These are phyloP conservation scores for Oreochromis spilurus DNA, from an alignment of 2,113 vertebrate genomes.

Conservation along the genomic window DNA sequence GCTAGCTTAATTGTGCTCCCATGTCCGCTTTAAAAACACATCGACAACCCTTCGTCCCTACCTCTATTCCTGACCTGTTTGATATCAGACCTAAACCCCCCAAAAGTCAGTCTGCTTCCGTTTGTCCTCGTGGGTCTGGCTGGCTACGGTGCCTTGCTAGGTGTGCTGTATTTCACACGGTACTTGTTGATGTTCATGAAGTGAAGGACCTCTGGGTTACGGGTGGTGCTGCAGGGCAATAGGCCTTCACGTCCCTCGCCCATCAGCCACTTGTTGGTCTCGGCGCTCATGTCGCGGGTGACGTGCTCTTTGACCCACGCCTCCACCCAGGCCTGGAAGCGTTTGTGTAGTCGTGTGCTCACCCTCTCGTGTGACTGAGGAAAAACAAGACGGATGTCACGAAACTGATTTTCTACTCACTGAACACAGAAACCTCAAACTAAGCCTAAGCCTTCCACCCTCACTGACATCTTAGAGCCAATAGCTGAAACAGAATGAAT, in stretches of 20 bases:
- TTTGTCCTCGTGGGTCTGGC: not conserved
- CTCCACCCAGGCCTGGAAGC: constrained; percentile 95
- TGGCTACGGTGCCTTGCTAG: constrained; percentile 67
- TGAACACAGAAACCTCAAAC: not conserved
- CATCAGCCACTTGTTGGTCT: constrained; percentile 94
- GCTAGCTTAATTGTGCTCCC: constrained; percentile 54
- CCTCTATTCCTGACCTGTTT: constrained; percentile 34
- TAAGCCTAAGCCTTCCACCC: not conserved
- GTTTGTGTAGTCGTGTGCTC: constrained; percentile 90
- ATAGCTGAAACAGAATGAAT: not conserved
- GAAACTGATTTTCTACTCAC: not conserved
- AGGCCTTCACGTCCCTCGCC: constrained; percentile 90
- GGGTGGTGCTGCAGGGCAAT: constrained; percentile 87
- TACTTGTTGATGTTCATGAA: constrained; percentile 97
- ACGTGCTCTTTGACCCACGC: constrained; percentile 92
- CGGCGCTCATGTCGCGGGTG: constrained; percentile 83
- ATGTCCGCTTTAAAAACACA: constrained; percentile 55
- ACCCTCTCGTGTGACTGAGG: constrained; percentile 91
- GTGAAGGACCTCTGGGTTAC: constrained; percentile 88
- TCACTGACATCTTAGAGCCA: not conserved
- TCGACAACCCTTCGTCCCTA: constrained; percentile 32
- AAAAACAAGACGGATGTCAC: not conserved
- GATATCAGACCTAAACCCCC: not conserved
- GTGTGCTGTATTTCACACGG: constrained; percentile 84
- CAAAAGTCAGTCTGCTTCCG: not conserved